Evolutionary conservation across 2,888 invertebrate species (phyloP).

Genomic region (Orthosia cruda): DNA sequence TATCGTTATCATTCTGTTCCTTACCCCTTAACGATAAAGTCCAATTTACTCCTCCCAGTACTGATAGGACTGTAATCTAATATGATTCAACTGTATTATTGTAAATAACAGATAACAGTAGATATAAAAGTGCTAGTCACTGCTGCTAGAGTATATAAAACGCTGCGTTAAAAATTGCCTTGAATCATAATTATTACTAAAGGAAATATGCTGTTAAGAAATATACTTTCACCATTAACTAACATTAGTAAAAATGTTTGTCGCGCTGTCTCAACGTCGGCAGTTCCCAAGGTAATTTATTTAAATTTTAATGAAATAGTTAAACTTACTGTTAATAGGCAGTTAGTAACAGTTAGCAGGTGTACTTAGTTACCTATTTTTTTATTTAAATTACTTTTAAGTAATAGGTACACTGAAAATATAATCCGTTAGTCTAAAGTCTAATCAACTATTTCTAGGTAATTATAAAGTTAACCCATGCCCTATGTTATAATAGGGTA

Average conservation of each 20-base stretch:
- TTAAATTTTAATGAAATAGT: not conserved
- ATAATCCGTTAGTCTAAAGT: not conserved
- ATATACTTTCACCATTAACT: conserved; percentile 49
- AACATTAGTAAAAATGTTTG: conserved; percentile 58
- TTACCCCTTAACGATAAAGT: not conserved
- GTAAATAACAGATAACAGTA: conserved; percentile 14
- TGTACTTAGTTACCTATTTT: not conserved
- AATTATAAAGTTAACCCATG: conserved; percentile 2
- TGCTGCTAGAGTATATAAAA: not conserved
- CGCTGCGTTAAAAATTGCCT: not conserved
- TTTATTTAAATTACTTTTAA: not conserved
- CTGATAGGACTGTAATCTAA: not conserved
- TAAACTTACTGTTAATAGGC: not conserved
- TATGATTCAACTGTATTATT: not conserved
- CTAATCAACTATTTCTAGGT: not conserved
- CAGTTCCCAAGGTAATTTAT: conserved; percentile 71
- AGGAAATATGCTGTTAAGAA: conserved; percentile 66
- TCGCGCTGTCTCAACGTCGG: conserved; percentile 70
- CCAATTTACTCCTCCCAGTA: not conserved
- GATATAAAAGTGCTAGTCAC: not conserved
- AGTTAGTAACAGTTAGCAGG: not conserved
- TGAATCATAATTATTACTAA: not conserved
- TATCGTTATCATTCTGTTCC: conserved; percentile 14
- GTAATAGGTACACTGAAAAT: not conserved
- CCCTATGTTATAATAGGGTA: not conserved